These are phyloP conservation scores for Plebejus anna DNA, from an alignment of 2,888 invertebrate species.

Conservation along the genomic window DNA sequence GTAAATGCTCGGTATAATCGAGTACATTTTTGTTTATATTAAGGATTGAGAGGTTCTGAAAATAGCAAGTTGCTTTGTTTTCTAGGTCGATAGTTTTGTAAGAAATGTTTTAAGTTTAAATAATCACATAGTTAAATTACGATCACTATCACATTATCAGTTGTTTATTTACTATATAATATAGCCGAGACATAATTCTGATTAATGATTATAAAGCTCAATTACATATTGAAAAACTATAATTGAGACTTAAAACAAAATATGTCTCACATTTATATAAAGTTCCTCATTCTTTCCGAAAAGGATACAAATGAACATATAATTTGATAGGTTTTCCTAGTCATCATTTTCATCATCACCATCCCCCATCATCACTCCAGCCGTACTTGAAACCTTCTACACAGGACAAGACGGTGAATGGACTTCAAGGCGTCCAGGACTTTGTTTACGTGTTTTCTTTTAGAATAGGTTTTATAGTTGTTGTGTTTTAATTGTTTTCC, in stretches of 20 bases:
- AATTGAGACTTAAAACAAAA: not conserved
- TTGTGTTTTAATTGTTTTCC: slow-evolving; percentile 41
- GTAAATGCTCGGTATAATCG: slow-evolving; percentile 2
- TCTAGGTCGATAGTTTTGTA: not conserved
- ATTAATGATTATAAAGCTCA: not conserved
- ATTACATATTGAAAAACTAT: not conserved
- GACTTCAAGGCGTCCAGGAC: slow-evolving; percentile 53
- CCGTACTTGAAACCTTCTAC: slow-evolving; percentile 71
- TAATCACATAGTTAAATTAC: not conserved
- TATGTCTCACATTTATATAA: not conserved
- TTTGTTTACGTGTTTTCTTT: slow-evolving; percentile 44
- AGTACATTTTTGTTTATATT: not conserved
- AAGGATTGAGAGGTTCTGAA: not conserved
- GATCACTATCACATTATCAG: not conserved
- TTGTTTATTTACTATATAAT: not conserved
- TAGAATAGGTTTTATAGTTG: slow-evolving; percentile 53
- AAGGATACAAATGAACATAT: not conserved
- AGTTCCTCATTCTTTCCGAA: too few species aligned
- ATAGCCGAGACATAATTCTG: not conserved
- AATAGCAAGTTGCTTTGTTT: not conserved
- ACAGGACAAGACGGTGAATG: slow-evolving; percentile 69
- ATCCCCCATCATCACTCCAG: slow-evolving; percentile 30
- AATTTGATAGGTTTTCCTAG: not conserved
- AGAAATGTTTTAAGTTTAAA: not conserved
- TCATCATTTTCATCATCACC: slow-evolving; percentile 6